phyloP scores from a whole-genome alignment of 2,797 vertebrate species.

The Notamacropus eugenii region DNA sequence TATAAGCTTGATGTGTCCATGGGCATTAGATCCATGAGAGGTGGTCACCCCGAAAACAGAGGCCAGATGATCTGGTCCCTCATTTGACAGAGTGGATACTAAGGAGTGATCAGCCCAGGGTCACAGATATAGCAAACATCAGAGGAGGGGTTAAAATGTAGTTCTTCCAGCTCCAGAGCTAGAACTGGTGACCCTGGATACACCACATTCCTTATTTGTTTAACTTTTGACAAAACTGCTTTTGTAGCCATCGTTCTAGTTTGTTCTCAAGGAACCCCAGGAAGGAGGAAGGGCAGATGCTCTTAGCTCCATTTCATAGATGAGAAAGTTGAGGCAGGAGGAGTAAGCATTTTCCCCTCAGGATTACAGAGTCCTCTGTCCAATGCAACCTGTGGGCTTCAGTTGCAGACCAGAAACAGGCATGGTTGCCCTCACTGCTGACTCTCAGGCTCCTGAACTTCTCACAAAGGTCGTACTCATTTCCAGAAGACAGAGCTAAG shows the following conservation, averaged over 20 bases:
- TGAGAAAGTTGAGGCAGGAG: slow-evolving; percentile 27
- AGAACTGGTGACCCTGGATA: not conserved
- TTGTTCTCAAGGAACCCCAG: not conserved
- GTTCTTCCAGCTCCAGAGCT: not conserved
- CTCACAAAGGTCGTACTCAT: not conserved
- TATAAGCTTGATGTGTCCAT: not conserved
- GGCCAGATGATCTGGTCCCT: not conserved
- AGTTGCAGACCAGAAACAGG: not conserved
- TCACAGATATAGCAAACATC: not conserved
- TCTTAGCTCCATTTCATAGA: not conserved
- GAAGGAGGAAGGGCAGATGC: not conserved
- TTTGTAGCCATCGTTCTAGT: not conserved
- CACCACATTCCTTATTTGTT: not conserved
- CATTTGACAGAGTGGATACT: not conserved
- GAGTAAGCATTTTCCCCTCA: not conserved
- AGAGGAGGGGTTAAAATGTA: not conserved
- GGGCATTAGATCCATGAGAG: not conserved
- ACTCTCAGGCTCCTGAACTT: not conserved
- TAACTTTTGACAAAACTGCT: not conserved
- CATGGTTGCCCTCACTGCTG: not conserved
- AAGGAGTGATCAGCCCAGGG: not conserved
- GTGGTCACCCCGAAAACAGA: not conserved
- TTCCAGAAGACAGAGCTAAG: not conserved
- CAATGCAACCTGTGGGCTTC: not conserved
- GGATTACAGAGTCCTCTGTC: not conserved